Conservation (phyloP, 2,797 vertebrate genomes). For the Pelobates cultripes region DNA sequence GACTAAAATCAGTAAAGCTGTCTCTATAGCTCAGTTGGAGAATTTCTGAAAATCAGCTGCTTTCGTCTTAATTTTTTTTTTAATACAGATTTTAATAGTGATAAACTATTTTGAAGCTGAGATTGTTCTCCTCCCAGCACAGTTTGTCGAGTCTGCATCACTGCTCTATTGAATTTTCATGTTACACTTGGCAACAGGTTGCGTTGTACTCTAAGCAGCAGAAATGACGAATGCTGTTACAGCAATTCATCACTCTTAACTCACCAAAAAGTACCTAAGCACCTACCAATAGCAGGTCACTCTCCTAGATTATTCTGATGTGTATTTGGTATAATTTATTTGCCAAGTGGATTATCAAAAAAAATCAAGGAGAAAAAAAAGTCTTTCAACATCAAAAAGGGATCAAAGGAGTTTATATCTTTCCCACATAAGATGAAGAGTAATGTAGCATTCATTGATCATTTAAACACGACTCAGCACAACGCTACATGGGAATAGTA, state of each 20-base stretch:
- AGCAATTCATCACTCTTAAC: background rate
- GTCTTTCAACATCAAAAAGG: conserved; percentile 43
- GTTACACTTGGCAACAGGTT: too few species aligned
- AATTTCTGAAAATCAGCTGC: too few species aligned
- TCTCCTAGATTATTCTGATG: conserved; percentile 20
- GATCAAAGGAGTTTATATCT: conserved; percentile 2
- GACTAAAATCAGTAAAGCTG: too few species aligned
- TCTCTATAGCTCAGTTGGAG: too few species aligned
- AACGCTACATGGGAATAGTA: background rate
- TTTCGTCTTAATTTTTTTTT: too few species aligned
- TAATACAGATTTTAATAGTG: too few species aligned
- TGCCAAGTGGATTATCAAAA: conserved; percentile 1
- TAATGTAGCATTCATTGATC: conserved; percentile 4
- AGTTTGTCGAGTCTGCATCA: too few species aligned
- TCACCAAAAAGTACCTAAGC: conserved; percentile 43
- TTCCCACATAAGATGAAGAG: conserved; percentile 38
- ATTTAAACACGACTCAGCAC: background rate
- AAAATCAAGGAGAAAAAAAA: background rate
- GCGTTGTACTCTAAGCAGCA: too few species aligned
- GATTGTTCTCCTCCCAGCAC: too few species aligned
- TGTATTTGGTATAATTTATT: background rate
- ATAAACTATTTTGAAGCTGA: too few species aligned
- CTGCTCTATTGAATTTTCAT: too few species aligned
- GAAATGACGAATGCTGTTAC: too few species aligned
- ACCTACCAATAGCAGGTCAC: conserved; percentile 21